Percentiles rank a stretch among this genome's conserved stretches.
Conservation (phyloP, 2,113 vertebrate species). For the Colius striatus region DNA sequence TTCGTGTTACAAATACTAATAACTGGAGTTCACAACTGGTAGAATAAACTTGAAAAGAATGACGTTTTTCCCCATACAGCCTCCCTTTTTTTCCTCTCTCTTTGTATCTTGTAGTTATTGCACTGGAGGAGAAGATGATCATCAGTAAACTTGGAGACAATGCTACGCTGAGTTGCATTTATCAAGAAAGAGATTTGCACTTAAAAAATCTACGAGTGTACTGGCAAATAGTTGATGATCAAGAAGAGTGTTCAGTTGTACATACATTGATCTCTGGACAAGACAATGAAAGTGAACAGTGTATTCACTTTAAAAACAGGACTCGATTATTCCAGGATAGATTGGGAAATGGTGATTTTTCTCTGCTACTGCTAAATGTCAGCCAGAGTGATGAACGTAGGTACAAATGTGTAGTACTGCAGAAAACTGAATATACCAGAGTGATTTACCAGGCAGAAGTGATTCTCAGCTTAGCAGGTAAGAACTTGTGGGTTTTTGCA, state of each 20-base stretch:
- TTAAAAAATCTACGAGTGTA: slow-evolving; percentile 42
- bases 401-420: slow-evolving; percentile 66
- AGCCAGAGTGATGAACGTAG: slow-evolving; percentile 40
- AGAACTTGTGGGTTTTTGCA: not conserved
- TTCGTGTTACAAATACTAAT: not conserved
- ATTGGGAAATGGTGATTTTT: slow-evolving; percentile 62
- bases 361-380: slow-evolving; percentile 62
- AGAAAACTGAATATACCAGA: fast-evolving
- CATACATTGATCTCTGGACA: slow-evolving; percentile 24
- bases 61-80: not conserved
- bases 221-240: slow-evolving; percentile 66
- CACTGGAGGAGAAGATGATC: not conserved
- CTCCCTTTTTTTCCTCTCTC: not conserved
- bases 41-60: not conserved
- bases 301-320: slow-evolving; percentile 52
- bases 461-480: slow-evolving; percentile 73
- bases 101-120: slow-evolving; percentile 7
- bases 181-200: not conserved
- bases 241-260: slow-evolving; percentile 5
- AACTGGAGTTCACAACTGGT: not conserved
- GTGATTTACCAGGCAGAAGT: not conserved
- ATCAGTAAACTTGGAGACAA: slow-evolving; percentile 59
- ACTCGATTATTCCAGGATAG: slow-evolving; percentile 38
- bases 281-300: not conserved
- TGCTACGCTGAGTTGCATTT: slow-evolving; percentile 34